Conservation (phyloP, 2,888 invertebrate genomes). For the Stegana nigrithorax region DNA sequence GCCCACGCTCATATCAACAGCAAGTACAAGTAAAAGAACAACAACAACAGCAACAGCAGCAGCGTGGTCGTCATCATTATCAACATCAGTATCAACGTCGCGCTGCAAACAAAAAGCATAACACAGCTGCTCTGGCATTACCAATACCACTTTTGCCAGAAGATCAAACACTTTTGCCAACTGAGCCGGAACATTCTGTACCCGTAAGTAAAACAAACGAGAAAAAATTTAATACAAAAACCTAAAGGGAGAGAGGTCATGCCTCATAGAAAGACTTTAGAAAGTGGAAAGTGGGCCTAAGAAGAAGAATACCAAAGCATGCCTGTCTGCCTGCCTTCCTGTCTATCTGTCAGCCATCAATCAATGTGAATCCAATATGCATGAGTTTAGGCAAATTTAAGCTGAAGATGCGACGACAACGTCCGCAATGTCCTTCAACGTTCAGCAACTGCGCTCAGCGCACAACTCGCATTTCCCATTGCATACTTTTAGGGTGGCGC, state of each 20-base stretch:
- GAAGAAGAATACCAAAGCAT: too few relatives aligned
- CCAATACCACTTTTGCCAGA: slow-evolving; percentile 63
- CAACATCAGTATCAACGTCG: slow-evolving; percentile 9
- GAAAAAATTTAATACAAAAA: too few relatives aligned
- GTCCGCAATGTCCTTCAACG: too few relatives aligned
- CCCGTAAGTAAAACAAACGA: slow-evolving; percentile 67
- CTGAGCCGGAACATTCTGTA: slow-evolving; percentile 70
- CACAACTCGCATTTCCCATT: not conserved
- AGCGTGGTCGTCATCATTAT: not conserved
- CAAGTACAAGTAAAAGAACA: slow-evolving; percentile 38
- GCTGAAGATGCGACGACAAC: too few relatives aligned
- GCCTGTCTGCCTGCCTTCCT: too few relatives aligned
- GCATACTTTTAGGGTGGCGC: not conserved
- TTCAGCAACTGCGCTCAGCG: not conserved
- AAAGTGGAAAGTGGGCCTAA: too few relatives aligned
- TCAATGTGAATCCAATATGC: too few relatives aligned
- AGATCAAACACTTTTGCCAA: slow-evolving; percentile 66
- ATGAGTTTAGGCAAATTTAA: too few relatives aligned
- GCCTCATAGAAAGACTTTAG: too few relatives aligned
- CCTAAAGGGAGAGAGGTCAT: too few relatives aligned
- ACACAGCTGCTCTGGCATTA: slow-evolving; percentile 66
- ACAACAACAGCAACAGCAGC: slow-evolving; percentile 32
- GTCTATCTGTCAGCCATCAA: too few relatives aligned
- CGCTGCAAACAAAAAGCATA: slow-evolving; percentile 32
- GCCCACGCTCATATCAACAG: too few relatives aligned